Conservation (phyloP, 1,140 invertebrate species). For the Condylostylus longicornis region DNA sequence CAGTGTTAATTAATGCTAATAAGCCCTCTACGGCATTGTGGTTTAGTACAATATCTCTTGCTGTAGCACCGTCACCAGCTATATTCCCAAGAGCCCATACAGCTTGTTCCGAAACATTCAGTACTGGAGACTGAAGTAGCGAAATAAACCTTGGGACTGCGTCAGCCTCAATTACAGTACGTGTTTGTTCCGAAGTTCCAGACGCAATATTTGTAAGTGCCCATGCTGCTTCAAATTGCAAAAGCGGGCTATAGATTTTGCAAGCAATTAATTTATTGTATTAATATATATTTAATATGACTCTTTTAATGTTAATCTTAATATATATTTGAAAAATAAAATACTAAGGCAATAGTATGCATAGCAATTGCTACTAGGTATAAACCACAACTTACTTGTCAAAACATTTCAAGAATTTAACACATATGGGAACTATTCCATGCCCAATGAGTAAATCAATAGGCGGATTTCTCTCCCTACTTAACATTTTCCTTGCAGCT, state of each 20-base stretch:
- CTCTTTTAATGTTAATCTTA: too few species aligned
- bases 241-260: conserved; percentile 45
- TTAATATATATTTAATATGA: background rate
- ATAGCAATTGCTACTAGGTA: too few species aligned
- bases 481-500: conserved; percentile 75
- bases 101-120: conserved; percentile 81
- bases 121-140: conserved; percentile 56
- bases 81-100: conserved; percentile 98
- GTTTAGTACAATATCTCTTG: conserved; percentile 59
- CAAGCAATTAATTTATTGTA: too few species aligned
- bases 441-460: conserved; percentile 78
- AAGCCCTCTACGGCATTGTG: conserved; percentile 48
- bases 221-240: conserved; percentile 98
- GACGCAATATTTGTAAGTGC: conserved; percentile 96
- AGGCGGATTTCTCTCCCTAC: conserved; percentile 82
- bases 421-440: conserved; percentile 73
- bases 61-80: conserved; percentile 69
- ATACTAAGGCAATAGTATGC: background rate
- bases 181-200: conserved; percentile 79
- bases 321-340: background rate
- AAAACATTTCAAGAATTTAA: conserved; percentile 55
- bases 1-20: conserved; percentile 47
- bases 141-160: conserved; percentile 74
- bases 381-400: conserved; percentile 55
- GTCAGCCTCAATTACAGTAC: conserved; percentile 67